Evolutionary conservation across 2,888 invertebrate genomes (phyloP), one percentile per base, ranked within the genome.

Genomic region (Taphrorychus bicolor): DNA sequence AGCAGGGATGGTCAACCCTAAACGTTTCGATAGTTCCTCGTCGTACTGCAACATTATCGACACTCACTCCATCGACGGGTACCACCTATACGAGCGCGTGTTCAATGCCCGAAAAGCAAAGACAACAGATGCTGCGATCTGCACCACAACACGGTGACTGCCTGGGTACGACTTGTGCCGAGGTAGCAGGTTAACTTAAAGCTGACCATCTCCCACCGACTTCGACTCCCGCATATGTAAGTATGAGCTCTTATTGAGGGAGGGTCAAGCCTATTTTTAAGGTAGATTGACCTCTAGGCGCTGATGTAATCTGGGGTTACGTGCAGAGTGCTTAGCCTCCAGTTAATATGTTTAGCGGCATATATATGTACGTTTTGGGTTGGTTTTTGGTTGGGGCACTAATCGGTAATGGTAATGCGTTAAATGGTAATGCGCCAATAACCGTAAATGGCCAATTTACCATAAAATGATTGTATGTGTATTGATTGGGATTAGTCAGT

Each of bases 11-110:
- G 78, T 75, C 49, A 81, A 69, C 3, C 81, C 77, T 24, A 82
- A 76, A 59, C 82, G 75, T 71, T 81, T 76, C 3, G 81, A 79
- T 21, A 82, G 71, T 67, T 80, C 80, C 56, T 79, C 78, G 70
- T 81, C 76, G 75, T 76, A 81, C 48, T 80, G 76, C 52, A 81
- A 74, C 79, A 81, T 76, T 41, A 11, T 60, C 22, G 11, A 21
- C 60, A 18, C 16, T 1, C 40, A 57, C 14, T 16, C 17, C 9
- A 14, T 16, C 18, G n/a, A 41, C 51, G 59, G 18, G 40, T 41
- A 14, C 41, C 21, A 52, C 45, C n/a, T 14, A n/a, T 21, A 19
- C 52, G 52, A 11, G n/a, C 22, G 19, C 21, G 40, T 16, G 5
- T 18, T 52, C 45, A 17, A 53, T 24, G 52, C 24, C 54, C 24